These are phyloP conservation scores for Pterobdella sp. DNA, from an alignment of 2,888 invertebrate species.

Conservation along the genomic window DNA sequence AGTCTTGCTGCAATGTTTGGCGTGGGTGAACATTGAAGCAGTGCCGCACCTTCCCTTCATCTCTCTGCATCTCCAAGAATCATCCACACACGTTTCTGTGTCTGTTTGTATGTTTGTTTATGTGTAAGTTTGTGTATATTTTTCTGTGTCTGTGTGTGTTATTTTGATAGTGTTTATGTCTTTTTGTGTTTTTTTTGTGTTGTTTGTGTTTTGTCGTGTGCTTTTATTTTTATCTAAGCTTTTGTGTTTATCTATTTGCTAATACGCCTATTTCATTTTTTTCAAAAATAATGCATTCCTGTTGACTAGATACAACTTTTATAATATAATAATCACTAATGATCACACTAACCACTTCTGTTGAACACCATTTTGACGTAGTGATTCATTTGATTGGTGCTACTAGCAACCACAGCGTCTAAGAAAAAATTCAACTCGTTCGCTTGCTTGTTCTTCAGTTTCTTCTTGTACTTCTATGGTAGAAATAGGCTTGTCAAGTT, in stretches of 20 bases:
- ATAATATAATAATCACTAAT: too few relatives aligned
- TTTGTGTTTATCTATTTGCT: too few relatives aligned
- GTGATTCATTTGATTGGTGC: not conserved
- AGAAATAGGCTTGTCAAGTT: not conserved
- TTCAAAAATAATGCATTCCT: too few relatives aligned
- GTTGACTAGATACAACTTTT: too few relatives aligned
- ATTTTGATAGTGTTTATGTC: too few relatives aligned
- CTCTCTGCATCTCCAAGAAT: slow-evolving; percentile 28
- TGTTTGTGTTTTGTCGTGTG: too few relatives aligned
- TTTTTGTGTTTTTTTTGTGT: too few relatives aligned
- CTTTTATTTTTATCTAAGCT: too few relatives aligned
- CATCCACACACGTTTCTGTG: slow-evolving; percentile 34
- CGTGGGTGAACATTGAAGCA: slow-evolving; percentile 32
- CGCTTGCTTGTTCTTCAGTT: not conserved
- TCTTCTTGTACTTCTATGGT: not conserved
- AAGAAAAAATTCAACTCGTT: not conserved
- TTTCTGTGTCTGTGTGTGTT: not conserved
- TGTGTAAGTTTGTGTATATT: not conserved
- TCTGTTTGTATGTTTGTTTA: slow-evolving; percentile 26
- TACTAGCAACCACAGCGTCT: not conserved
- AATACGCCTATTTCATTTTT: too few relatives aligned
- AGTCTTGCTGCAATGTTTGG: slow-evolving; percentile 36
- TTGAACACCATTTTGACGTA: not conserved
- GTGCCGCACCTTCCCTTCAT: slow-evolving; percentile 34
- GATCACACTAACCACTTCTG: not conserved